Evolutionary conservation across 2,113 vertebrate genomes (phyloP), one percentile per base, ranked within the genome.

Genomic region (Halcyon senegalensis): DNA sequence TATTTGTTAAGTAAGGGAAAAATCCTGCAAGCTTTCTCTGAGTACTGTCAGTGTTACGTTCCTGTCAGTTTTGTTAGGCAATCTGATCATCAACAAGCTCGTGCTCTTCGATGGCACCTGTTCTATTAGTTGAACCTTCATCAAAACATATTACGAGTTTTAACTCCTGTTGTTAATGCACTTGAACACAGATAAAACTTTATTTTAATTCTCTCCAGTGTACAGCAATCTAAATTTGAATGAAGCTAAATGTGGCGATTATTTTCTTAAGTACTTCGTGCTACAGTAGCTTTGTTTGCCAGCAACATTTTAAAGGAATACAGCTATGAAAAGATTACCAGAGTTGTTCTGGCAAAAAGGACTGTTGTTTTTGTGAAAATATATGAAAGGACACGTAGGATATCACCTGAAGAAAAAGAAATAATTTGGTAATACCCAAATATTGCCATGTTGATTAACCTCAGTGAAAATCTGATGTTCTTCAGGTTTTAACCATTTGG

Each of bases 211-310:
- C 48, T 81, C 48, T 87, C 74, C 86, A 41, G 2, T 89, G 76
- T 75, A 44, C 13, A 90, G 80, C 64, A 68, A 86, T 80, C 86
- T 93, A 51, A 39, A 81, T 84, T 94, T 81, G 76, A 90, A 84
- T 86, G 85, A 94, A 86, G 88, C 90, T 94, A 78, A 92, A 79
- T 5, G 39, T 92, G 68, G 60, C 93, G 80, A 67, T 72, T 67
- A 66, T 81, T 70, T 94, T 58, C 67, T 78, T 92, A 51, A 87
- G 60, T 92, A 76, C 56, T 77, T 75, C 58, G 82, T 93, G 94
- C 83, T 88, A 28, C 56, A 55, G 3, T 72, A 91, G 68, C 79
- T 93, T 83, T 94, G 64, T 94, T 64, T 93, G 88, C 70, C 37
- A 91, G 78, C 56, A 81, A 55, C 37, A 20, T 67, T 83, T 72